Percentiles rank a stretch among this genome's conserved stretches.
phyloP scores from a whole-genome alignment of 1,140 invertebrate genomes.

The Neelides sp. region DNA sequence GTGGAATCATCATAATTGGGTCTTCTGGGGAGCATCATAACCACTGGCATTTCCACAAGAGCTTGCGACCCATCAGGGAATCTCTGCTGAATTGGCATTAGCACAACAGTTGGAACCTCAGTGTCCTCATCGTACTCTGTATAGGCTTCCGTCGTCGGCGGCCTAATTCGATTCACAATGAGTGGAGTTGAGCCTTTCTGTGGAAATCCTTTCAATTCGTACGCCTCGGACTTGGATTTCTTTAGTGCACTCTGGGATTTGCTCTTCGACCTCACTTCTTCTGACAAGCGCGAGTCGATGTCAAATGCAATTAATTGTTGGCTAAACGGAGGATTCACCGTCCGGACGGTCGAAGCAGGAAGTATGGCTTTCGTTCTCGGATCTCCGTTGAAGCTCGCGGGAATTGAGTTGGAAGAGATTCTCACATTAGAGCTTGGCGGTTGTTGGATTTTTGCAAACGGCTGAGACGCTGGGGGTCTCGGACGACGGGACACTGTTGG shows the following conservation, averaged over 20 bases:
- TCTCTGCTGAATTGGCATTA: slow-evolving; percentile 19
- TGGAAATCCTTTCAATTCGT: slow-evolving; percentile 14
- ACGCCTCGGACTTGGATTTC: slow-evolving; percentile 21
- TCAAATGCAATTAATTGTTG: too few relatives aligned
- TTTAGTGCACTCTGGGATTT: slow-evolving; percentile 8
- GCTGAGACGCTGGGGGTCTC: too few relatives aligned
- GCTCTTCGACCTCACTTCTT: slow-evolving; percentile 10
- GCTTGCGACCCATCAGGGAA: slow-evolving; percentile 20
- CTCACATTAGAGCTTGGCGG: slow-evolving; percentile 1
- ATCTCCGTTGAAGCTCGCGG: neutral
- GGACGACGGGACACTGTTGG: too few relatives aligned
- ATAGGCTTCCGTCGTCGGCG: neutral
- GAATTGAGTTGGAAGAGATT: neutral
- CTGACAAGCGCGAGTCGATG: too few relatives aligned
- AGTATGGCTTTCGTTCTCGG: too few relatives aligned
- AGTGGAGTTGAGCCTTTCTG: slow-evolving; percentile 4
- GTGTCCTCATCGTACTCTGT: neutral
- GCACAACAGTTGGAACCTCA: slow-evolving; percentile 9
- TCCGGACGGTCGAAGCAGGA: too few relatives aligned
- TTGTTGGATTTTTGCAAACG: neutral
- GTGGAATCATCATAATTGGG: too few relatives aligned
- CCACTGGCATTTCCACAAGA: slow-evolving; percentile 18
- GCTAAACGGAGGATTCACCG: too few relatives aligned
- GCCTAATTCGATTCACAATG: slow-evolving; percentile 15
- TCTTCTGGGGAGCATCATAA: slow-evolving; percentile 11